phyloP scores from a whole-genome alignment of 2,113 vertebrate species.

The Passerina amoena region DNA sequence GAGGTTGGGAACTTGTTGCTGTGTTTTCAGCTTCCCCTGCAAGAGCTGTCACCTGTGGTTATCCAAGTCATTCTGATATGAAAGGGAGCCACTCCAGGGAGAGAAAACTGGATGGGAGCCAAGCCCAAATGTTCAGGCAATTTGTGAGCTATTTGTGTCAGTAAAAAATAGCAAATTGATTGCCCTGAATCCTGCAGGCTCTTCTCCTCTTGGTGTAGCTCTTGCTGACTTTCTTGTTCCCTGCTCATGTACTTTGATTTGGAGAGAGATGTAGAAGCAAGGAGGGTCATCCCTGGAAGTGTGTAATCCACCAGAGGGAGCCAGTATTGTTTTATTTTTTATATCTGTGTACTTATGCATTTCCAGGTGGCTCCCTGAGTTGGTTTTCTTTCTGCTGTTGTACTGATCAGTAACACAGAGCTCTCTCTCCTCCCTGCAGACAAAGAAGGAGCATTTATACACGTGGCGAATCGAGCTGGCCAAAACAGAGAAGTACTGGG shows the following conservation, averaged over 20 bases:
- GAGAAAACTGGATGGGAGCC: not conserved
- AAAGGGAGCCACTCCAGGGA: not conserved
- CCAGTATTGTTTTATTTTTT: not conserved
- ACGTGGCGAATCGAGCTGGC: conserved; percentile 97
- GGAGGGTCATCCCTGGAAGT: not conserved
- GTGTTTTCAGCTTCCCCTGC: not conserved
- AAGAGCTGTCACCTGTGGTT: not conserved
- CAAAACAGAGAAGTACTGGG: conserved; percentile 98
- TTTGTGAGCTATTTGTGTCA: not conserved
- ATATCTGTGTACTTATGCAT: accelerated
- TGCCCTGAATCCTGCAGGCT: not conserved
- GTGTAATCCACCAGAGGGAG: conserved; percentile 31
- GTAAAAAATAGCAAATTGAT: not conserved
- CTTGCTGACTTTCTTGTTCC: not conserved
- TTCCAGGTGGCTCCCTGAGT: not conserved
- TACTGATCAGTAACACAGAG: not conserved
- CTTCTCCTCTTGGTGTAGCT: not conserved
- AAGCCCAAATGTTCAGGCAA: not conserved
- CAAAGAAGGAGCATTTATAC: conserved; percentile 90
- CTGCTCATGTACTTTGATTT: not conserved
- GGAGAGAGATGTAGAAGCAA: not conserved
- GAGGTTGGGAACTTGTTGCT: conserved; percentile 76
- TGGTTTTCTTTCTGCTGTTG: not conserved
- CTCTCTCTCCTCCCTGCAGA: conserved; percentile 67
- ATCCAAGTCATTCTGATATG: not conserved